Conservation (phyloP, 2,113 vertebrate genomes). For the Catharus fuscescens region DNA sequence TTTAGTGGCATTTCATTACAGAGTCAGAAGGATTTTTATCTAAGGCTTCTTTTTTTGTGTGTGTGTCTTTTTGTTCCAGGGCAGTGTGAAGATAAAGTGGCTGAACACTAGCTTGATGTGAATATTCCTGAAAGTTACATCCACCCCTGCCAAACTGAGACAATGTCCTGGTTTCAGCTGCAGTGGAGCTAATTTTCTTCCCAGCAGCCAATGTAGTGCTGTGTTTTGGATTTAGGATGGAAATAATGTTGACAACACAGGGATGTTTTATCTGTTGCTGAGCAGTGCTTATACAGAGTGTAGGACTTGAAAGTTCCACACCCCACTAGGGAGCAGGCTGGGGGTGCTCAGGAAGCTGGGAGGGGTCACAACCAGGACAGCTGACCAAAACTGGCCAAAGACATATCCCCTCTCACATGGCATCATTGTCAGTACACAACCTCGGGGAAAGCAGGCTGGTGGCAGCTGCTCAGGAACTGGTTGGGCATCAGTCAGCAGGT, state of each 20-base stretch:
- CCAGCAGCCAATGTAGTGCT: neutral
- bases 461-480: neutral
- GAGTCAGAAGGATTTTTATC: neutral
- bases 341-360: neutral
- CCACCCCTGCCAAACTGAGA: neutral
- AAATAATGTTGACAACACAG: neutral
- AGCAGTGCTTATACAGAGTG: neutral
- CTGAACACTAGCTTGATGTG: neutral
- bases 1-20: constrained; percentile 32
- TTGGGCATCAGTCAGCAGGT: neutral
- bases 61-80: neutral
- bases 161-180: neutral
- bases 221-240: neutral
- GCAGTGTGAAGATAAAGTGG: neutral
- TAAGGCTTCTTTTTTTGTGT: neutral
- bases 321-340: neutral
- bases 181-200: neutral
- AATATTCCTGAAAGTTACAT: neutral
- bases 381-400: neutral
- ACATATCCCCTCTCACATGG: too few species aligned
- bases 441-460: neutral
- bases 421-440: neutral
- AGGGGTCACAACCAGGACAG: neutral
- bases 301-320: neutral
- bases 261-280: neutral